Evolutionary conservation across 1,140 invertebrate genomes (phyloP).

Genomic region (Polyergus mexicanus): DNA sequence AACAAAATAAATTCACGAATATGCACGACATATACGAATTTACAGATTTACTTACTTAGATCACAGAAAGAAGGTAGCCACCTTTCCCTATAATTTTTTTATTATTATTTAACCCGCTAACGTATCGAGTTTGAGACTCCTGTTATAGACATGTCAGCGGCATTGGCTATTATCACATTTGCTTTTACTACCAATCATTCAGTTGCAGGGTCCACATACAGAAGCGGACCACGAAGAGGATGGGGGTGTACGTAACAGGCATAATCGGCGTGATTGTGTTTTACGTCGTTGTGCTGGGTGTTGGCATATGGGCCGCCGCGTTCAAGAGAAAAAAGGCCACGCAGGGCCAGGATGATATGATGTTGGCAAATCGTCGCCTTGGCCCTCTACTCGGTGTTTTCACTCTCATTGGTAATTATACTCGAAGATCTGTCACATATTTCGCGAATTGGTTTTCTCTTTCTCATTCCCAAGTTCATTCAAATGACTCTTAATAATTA

Average conservation of each 20-base stretch:
- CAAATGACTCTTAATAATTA: too few relatives aligned
- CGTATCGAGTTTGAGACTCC: too few relatives aligned
- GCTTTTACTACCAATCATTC: slow-evolving; percentile 43
- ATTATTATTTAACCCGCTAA: too few relatives aligned
- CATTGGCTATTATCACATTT: background rate
- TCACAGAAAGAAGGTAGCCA: too few relatives aligned
- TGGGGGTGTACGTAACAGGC: slow-evolving; percentile 88
- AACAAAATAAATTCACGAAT: too few relatives aligned
- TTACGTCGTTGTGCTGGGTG: slow-evolving; percentile 89
- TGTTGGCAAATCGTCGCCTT: slow-evolving; percentile 92
- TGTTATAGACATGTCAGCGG: background rate
- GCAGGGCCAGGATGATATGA: slow-evolving; percentile 88
- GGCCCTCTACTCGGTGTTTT: slow-evolving; percentile 93
- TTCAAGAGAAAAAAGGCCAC: slow-evolving; percentile 88
- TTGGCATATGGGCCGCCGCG: slow-evolving; percentile 92
- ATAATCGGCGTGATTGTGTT: slow-evolving; percentile 90
- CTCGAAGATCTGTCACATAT: too few relatives aligned
- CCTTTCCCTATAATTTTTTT: too few relatives aligned
- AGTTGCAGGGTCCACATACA: slow-evolving; percentile 56
- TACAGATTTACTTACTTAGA: too few relatives aligned
- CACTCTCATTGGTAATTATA: slow-evolving; percentile 91
- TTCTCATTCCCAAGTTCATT: too few relatives aligned
- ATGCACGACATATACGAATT: too few relatives aligned
- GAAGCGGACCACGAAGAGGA: slow-evolving; percentile 67
- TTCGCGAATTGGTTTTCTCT: too few relatives aligned